Evolutionary conservation across 2,888 invertebrate genomes (phyloP), one percentile per base, ranked within the genome.

Genomic region (Amiota minor): DNA sequence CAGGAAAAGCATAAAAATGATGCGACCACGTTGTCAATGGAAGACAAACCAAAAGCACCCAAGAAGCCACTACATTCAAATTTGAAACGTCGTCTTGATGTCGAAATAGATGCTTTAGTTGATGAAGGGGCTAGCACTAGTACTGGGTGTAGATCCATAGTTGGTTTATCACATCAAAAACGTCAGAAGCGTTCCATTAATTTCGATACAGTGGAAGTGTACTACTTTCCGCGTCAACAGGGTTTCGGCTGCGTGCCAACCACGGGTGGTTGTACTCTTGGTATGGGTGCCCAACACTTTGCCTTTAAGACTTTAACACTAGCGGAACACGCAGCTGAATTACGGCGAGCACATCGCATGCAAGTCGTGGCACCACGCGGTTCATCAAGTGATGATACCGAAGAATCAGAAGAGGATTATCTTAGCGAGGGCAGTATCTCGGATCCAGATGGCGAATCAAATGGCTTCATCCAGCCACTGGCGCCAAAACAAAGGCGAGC

Each of bases 231-330:
- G 2, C 92, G 98, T 86, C 93, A 96, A 72, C 97, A 97, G 91
- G 97, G 97, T 20, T 96, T 97, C 90, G 94, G 95, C 53, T 97
- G 97, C 90, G 96, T 97, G 76, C 97, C 97, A 68, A 97, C 97
- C 12, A 94, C 95, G 90, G 96, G 96, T 72, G 95, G 95, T 6
- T 95, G 94, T n/a, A 98, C 98, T 2, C 91, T 98, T 79, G 98
- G 98, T 35, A 98, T 98, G 98, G 94, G 93, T 77, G 92, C 94
- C 78, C 92, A 92, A 77, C 94, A 94, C 77, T 88, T 88, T 81
- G 93, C 93, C 87, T 92, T 93, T 85, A 93, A 93, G 85, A 93
- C 94, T 73, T 97, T 98, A 89, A 94, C 96, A 12, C 90, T 98
- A 81, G 91, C 93, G 6, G 97, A 98, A 88, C 97, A 98, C 90